A percentile compares a stretch with the other conserved stretches of the same genome.
These are phyloP conservation scores for Hyphantria cunea DNA, from an alignment of 1,140 invertebrate genomes.

Conservation along the genomic window DNA sequence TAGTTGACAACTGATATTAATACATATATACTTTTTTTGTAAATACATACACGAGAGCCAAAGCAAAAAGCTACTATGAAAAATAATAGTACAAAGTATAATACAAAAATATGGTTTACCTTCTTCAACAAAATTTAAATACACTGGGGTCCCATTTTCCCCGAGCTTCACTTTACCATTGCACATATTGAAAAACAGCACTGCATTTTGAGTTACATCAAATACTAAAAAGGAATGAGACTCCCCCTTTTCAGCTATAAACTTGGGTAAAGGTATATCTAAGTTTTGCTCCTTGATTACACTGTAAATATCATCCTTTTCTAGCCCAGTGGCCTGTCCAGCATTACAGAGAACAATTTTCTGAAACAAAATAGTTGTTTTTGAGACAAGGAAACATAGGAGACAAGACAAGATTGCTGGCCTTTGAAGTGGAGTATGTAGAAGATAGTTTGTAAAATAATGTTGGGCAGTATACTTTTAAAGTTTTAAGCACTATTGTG, in stretches of 20 bases:
- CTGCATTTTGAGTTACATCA: slow-evolving; percentile 40
- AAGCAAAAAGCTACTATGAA: too few relatives aligned
- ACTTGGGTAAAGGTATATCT: slow-evolving; percentile 45
- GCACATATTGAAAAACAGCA: slow-evolving; percentile 48
- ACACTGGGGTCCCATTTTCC: slow-evolving; percentile 45
- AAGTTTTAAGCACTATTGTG: too few relatives aligned
- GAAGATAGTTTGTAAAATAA: too few relatives aligned
- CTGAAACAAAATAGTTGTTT: slow-evolving; percentile 44
- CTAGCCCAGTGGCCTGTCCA: slow-evolving; percentile 68
- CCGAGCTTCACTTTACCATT: slow-evolving; percentile 56
- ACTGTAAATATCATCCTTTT: slow-evolving; percentile 48
- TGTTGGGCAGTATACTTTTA: too few relatives aligned
- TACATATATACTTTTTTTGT: too few relatives aligned
- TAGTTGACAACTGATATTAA: too few relatives aligned
- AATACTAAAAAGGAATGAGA: slow-evolving; percentile 64
- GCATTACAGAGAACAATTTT: slow-evolving; percentile 70
- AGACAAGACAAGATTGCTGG: too few relatives aligned
- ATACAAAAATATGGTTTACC: slow-evolving; percentile 40
- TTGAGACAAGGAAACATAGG: too few relatives aligned
- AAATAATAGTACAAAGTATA: too few relatives aligned
- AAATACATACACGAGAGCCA: too few relatives aligned
- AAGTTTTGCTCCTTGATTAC: slow-evolving; percentile 38
- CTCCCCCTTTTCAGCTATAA: slow-evolving; percentile 67
- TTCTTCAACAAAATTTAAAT: slow-evolving; percentile 67
- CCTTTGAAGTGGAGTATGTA: too few relatives aligned